Evolutionary conservation across 2,888 invertebrate genomes (phyloP).

Genomic region (Tachina lurida): DNA sequence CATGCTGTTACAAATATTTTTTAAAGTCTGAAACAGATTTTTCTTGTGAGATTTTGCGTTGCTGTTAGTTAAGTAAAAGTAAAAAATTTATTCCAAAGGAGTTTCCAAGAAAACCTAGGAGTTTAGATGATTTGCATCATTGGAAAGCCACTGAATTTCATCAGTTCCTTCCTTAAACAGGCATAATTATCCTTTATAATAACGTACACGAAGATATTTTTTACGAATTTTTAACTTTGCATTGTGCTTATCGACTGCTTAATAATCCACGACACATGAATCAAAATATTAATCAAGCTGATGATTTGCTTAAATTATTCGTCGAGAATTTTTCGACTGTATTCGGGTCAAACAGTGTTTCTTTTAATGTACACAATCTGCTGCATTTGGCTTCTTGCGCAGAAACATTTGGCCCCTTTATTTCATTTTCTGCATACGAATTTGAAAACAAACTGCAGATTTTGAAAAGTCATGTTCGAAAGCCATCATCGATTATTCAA

Average conservation of each 20-base stretch:
- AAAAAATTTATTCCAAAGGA: slow-evolving; percentile 17
- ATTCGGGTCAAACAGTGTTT: slow-evolving; percentile 42
- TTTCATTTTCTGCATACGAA: too few relatives aligned
- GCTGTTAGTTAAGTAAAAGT: too few relatives aligned
- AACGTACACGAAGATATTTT: slow-evolving; percentile 48
- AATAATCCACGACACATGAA: background rate
- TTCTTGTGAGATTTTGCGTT: too few relatives aligned
- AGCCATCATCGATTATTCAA: background rate
- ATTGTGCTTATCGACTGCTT: slow-evolving; percentile 43
- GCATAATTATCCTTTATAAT: background rate
- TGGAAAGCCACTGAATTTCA: slow-evolving; percentile 41
- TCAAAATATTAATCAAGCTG: too few relatives aligned
- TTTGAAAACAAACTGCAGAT: background rate
- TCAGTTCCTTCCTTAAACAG: slow-evolving; percentile 36
- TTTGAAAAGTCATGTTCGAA: background rate
- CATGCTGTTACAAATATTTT: too few relatives aligned
- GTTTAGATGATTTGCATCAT: slow-evolving; percentile 25
- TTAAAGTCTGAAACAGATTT: too few relatives aligned
- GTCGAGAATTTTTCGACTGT: slow-evolving; percentile 31
- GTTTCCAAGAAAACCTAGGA: slow-evolving; percentile 12
- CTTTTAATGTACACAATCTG: slow-evolving; percentile 35
- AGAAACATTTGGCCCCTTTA: too few relatives aligned
- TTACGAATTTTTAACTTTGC: slow-evolving; percentile 48
- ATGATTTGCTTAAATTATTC: too few relatives aligned
- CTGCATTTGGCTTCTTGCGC: background rate